Evolutionary conservation across 2,797 vertebrate genomes (phyloP), one percentile per base, ranked within the genome.

Genomic region (Propithecus deckenii): DNA sequence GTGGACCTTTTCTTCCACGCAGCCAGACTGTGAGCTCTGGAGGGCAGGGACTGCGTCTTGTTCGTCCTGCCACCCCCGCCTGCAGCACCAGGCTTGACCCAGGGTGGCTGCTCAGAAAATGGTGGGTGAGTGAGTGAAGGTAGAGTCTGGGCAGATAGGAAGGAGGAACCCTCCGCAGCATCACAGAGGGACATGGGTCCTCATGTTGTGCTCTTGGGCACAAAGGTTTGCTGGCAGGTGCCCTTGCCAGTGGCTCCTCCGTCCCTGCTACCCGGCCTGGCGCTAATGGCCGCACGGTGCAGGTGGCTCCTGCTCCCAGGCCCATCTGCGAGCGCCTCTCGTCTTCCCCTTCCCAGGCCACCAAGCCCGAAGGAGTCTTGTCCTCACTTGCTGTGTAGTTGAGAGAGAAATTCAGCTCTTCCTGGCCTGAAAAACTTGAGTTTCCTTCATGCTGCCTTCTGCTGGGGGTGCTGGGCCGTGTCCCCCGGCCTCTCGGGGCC

Each of bases 401-500:
- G 72, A 72, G n/a, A 48, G 38, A 55, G 48, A 83, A 23, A 12
- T 48, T 15, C 18, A 72, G 35, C 32, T 35, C 20, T 61, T 13
- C 25, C 41, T n/a, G 46, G 43, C 75, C 7, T 7, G 14, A 30
- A 61, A 22, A n/a, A 4, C 41, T 14, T n/a, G 10, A 35, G 32
- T 80, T 93, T 48, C 38, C 23, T n/a, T 55, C 18, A 3, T 14
- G 43, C 52, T 23, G 4, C 23, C 41, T 38, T 50, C 63, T 25
- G 2, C 46, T 81, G 8, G 20, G 4, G 23, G 43, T 2, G 14
- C 25, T 69, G 59, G 67, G 91, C 7, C 23, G 2, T 1, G 0
- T n/a, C 35, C 8, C n/a, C 38, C 3, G 8, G 1, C 15, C 5
- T 46, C 71, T 76, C 0, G 0, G 79, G 41, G 3, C 17, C 50